Evolutionary conservation across 2,797 vertebrate genomes (phyloP), one percentile per base, ranked within the genome.

Genomic region (Platalea minor): DNA sequence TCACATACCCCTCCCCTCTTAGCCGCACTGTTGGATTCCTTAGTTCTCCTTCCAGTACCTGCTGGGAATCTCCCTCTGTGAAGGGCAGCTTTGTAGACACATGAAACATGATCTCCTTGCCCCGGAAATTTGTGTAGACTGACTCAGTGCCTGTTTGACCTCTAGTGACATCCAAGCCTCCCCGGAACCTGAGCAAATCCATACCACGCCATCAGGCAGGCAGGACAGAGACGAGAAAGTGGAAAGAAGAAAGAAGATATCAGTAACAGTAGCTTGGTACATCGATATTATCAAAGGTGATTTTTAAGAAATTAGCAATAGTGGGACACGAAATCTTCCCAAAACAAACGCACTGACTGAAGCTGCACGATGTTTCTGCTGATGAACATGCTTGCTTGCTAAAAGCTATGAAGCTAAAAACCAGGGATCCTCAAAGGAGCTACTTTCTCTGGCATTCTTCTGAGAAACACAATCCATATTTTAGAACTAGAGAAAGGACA

Each of bases 51-150:
- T 63, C 33, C 39, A 26, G 15, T 96, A 99, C 99, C 98, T 99
- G 99, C 97, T 99, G 99, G 20, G 98, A 97, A 95, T 99, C 99
- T n/a, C 99, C 98, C 18, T 99, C 98, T 63, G 99, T 99, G 97
- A 98, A 99, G 16, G 99, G 99, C 88, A 99, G 98, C 95, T 99
- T 99, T 24, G 99, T 99, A 89, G 98, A 98, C 7, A 99, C 98
- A n/a, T 99, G 99, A 94, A 99, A 99, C 98, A 99, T 99, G 91
- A 99, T 98, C 97, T 99, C 98, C 95, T 98, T 98, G 8, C 98
- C 98, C 10, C 98, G 98, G 97, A 99, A 99, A 84, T 98, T 98
- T 80, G 99, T 99, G 89, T 98, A 99, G 94, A 99, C 97, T 0
- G 99, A 98, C 87, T 99, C 98, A 16, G 97, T 98, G 98, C 99